phyloP scores from a whole-genome alignment of 2,113 vertebrate species.

The Callocephalon fimbriatum region DNA sequence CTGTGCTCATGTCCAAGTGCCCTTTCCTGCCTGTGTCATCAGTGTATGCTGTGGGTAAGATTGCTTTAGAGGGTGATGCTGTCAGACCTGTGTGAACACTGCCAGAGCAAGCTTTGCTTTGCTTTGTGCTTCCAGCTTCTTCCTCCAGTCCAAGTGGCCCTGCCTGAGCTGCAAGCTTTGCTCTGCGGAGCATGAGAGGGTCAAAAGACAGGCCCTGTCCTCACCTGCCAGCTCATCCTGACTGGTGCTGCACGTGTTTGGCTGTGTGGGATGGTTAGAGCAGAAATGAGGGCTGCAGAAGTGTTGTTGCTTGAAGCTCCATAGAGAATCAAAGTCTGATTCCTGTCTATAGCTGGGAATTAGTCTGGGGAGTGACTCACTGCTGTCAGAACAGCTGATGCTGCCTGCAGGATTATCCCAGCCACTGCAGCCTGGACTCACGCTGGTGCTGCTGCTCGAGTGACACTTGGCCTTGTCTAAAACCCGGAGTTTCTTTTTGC shows the following conservation, averaged over 20 bases:
- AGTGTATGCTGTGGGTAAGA: neutral
- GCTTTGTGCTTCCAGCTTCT: neutral
- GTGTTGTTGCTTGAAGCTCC: neutral
- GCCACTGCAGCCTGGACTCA: neutral
- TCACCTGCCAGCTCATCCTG: neutral
- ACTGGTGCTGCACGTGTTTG: neutral
- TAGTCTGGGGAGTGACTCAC: neutral
- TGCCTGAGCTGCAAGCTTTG: neutral
- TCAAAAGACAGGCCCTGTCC: neutral
- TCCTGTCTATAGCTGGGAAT: conserved; percentile 9
- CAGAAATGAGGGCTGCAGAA: neutral
- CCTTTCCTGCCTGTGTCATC: neutral
- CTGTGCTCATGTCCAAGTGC: neutral
- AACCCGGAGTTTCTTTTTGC: neutral
- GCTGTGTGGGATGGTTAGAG: neutral
- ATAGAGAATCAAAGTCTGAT: neutral
- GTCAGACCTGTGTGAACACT: neutral
- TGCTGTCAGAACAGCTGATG: neutral
- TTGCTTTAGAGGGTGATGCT: neutral
- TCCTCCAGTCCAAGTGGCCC: neutral
- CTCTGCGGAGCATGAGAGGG: neutral
- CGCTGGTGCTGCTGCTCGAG: neutral
- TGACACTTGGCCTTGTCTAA: neutral
- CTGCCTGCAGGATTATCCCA: conserved; percentile 18
- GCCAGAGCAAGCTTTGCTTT: conserved; percentile 7